These are phyloP conservation scores for Tipula lateralis DNA, from an alignment of 2,888 invertebrate species.

Conservation along the genomic window DNA sequence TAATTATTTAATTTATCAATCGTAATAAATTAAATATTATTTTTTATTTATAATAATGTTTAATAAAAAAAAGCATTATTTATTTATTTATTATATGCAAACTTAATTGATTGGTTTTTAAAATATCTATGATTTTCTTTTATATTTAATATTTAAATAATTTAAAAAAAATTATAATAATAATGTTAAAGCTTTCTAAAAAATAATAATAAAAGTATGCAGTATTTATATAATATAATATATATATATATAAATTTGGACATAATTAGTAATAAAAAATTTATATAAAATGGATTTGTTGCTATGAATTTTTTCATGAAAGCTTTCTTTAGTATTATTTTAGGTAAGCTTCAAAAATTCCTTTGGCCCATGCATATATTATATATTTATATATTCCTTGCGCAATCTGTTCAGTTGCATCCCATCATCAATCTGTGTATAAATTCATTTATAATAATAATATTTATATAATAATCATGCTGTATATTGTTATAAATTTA, in stretches of 20 bases:
- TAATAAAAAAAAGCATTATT: neutral
- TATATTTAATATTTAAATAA: neutral
- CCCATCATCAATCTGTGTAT: neutral
- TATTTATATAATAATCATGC: neutral
- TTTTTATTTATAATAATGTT: neutral
- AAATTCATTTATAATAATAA: neutral
- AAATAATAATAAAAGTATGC: neutral
- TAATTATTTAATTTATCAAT: neutral
- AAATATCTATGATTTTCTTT: conserved; percentile 5
- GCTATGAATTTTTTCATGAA: neutral
- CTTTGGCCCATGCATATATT: neutral
- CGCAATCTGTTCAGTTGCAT: neutral
- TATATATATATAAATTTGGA: neutral
- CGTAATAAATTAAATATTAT: neutral
- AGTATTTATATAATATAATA: neutral
- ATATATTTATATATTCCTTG: neutral
- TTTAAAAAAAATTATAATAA: neutral
- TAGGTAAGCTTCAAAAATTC: neutral
- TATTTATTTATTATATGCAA: neutral
- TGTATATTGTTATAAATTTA: neutral
- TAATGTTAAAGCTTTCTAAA: neutral
- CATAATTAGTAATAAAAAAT: neutral
- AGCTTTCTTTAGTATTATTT: neutral
- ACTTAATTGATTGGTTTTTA: neutral
- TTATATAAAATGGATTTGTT: neutral